These are phyloP conservation scores for Balaeniceps rex DNA, from an alignment of 2,113 vertebrate species.

Conservation along the genomic window DNA sequence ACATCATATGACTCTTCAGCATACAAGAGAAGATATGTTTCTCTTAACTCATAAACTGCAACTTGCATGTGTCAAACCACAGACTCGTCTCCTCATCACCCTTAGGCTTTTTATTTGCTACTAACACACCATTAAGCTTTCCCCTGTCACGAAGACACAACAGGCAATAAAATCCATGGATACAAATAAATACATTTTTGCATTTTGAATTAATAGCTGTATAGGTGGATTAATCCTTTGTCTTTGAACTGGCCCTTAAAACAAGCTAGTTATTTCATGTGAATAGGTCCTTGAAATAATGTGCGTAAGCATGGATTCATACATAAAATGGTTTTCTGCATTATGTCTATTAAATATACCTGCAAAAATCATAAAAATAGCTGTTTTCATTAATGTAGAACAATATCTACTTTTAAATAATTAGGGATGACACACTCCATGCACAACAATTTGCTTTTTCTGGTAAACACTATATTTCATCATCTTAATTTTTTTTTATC, in stretches of 20 bases:
- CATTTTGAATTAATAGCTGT: background rate
- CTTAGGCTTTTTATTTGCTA: background rate
- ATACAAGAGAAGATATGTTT: background rate
- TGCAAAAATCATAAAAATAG: background rate
- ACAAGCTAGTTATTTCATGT: background rate
- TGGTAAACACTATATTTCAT: background rate
- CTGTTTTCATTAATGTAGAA: background rate
- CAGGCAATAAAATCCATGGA: background rate
- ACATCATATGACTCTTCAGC: background rate
- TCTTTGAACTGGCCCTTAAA: background rate
- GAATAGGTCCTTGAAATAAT: background rate
- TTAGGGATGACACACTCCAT: background rate
- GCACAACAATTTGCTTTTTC: background rate
- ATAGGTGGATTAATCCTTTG: background rate
- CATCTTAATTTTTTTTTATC: background rate
- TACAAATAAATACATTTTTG: background rate
- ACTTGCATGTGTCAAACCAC: background rate
- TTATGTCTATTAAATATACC: background rate
- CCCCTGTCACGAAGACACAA: background rate
- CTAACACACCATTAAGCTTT: background rate
- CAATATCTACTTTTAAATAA: background rate
- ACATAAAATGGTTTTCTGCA: background rate
- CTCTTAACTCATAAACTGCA: background rate
- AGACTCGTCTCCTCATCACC: background rate
- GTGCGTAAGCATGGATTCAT: accelerated